Conservation (phyloP, 2,797 vertebrate species). For the Heliangelus exortis region DNA sequence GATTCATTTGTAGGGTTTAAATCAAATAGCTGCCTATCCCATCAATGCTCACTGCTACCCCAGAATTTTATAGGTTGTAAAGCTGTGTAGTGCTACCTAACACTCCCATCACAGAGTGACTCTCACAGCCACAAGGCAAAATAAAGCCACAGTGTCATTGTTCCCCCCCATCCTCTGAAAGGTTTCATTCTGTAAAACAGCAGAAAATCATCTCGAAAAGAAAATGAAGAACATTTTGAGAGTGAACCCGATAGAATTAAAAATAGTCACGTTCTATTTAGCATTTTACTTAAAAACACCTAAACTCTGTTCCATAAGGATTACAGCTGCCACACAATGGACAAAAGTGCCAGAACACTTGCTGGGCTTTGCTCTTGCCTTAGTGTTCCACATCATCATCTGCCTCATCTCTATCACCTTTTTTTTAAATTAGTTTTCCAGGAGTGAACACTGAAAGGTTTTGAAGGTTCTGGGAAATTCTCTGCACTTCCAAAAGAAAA, state of each 20-base stretch:
- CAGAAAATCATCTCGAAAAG: not conserved
- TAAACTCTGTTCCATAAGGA: not conserved
- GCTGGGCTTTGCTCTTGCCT: not conserved
- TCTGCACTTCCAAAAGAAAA: not conserved
- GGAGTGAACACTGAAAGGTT: not conserved
- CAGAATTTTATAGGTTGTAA: rapidly evolving
- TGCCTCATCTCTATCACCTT: not conserved
- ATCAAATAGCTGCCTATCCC: not conserved
- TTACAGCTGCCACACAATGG: not conserved
- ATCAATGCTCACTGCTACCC: not conserved
- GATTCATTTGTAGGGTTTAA: not conserved
- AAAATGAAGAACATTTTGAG: not conserved
- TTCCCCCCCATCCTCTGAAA: not conserved
- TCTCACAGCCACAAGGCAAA: not conserved
- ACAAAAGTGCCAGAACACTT: not conserved
- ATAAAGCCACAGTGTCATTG: not conserved
- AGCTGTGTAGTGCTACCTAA: not conserved
- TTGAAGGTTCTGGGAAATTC: not conserved
- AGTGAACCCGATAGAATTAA: not conserved
- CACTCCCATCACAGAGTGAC: not conserved
- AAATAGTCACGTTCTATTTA: not conserved
- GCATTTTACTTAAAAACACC: not conserved
- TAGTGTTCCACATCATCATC: not conserved
- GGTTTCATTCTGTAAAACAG: not conserved
- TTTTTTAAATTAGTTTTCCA: not conserved